Evolutionary conservation across 2,113 vertebrate genomes (phyloP).

Genomic region (Microcebus jonahi): DNA sequence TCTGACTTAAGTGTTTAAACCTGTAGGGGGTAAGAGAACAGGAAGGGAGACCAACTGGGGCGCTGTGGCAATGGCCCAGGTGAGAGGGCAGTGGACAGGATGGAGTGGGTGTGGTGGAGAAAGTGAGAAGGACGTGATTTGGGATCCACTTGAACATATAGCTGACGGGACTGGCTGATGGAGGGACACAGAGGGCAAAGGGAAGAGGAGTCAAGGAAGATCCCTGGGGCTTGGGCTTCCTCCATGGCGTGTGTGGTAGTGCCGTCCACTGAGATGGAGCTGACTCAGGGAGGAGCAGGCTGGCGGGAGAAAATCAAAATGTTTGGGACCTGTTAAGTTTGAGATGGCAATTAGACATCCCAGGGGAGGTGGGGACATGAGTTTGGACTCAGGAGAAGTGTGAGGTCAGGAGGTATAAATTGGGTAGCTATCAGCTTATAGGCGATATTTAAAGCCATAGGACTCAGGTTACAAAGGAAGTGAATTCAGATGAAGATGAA

Average conservation of each 20-base stretch:
- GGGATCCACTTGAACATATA: background rate
- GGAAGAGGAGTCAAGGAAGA: background rate
- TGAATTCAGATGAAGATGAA: background rate
- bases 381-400: background rate
- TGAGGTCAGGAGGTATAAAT: background rate
- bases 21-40: background rate
- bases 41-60: background rate
- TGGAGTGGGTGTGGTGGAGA: no score
- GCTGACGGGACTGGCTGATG: background rate
- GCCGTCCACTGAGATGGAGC: background rate
- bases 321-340: background rate
- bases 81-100: background rate
- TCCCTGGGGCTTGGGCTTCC: background rate
- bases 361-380: background rate
- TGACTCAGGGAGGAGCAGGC: background rate
- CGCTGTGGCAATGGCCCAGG: background rate
- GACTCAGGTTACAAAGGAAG: background rate
- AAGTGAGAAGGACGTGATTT: background rate
- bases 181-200: no score
- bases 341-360: background rate
- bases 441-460: background rate
- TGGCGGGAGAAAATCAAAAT: background rate
- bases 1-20: background rate
- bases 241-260: accelerated
- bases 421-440: no score